These are phyloP conservation scores for Drosophila micromelanica DNA, from an alignment of 1,140 invertebrate genomes.

Conservation along the genomic window DNA sequence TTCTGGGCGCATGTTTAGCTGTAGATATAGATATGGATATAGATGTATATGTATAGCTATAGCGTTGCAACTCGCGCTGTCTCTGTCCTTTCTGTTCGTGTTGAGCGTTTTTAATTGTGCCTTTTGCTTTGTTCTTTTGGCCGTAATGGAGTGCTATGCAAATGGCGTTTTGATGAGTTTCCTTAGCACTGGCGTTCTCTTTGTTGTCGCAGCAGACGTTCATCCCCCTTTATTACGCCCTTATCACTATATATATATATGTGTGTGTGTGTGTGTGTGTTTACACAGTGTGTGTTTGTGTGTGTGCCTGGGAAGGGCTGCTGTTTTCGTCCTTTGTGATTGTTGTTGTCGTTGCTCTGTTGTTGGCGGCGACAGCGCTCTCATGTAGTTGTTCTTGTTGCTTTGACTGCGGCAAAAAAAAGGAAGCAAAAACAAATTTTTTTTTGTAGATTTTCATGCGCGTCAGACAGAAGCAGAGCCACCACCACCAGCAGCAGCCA, in stretches of 20 bases:
- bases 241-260: conserved; percentile 37
- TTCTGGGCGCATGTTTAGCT: conserved; percentile 19
- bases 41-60: background rate
- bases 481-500: conserved; percentile 16
- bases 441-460: conserved; percentile 56
- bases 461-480: conserved; percentile 65
- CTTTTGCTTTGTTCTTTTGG: conserved; percentile 78
- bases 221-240: conserved; percentile 65
- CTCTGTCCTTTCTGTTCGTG: conserved; percentile 26
- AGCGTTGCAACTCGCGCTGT: conserved; percentile 3
- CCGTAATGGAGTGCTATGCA: conserved; percentile 82
- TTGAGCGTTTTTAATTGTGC: conserved; percentile 78
- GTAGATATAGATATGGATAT: conserved; percentile 4
- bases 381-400: conserved; percentile 56
- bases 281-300: conserved; percentile 23
- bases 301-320: conserved; percentile 64
- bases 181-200: conserved; percentile 68
- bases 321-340: conserved; percentile 38
- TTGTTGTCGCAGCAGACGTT: conserved; percentile 63
- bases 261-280: conserved; percentile 4
- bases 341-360: conserved; percentile 48
- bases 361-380: conserved; percentile 52
- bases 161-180: conserved; percentile 83
- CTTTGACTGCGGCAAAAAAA: conserved; percentile 44
- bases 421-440: conserved; percentile 25